phyloP scores from a whole-genome alignment of 2,113 vertebrate genomes.

The Apodemus sylvaticus region DNA sequence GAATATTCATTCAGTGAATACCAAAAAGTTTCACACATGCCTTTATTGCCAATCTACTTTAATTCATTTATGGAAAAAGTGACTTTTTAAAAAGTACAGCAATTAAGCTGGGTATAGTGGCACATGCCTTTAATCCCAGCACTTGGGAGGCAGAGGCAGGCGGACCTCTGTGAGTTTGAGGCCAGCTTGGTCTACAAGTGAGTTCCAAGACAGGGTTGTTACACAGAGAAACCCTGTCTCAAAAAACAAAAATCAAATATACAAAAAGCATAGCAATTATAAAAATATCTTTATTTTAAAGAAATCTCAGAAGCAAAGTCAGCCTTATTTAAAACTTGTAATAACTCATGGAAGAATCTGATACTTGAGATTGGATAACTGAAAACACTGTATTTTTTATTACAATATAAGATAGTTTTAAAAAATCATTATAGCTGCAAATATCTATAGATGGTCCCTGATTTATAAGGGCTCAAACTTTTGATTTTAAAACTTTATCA shows the following conservation, averaged over 20 bases:
- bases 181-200: too few species aligned
- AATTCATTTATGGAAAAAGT: constrained; percentile 27
- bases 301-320: neutral
- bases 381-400: constrained; percentile 4
- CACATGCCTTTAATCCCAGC: too few species aligned
- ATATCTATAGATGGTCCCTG: neutral
- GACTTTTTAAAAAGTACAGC: neutral
- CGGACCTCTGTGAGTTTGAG: too few species aligned
- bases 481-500: neutral
- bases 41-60: constrained; percentile 36
- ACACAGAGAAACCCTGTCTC: too few species aligned
- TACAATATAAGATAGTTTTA: neutral
- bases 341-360: neutral
- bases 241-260: too few species aligned
- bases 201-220: too few species aligned
- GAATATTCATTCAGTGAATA: constrained; percentile 3
- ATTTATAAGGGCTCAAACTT: neutral
- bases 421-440: neutral
- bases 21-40: neutral
- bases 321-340: constrained; percentile 1
- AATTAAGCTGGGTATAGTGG: neutral
- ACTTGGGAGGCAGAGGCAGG: too few species aligned
- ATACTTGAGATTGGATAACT: neutral
- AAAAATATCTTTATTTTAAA: constrained; percentile 34
- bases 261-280: neutral